Evolutionary conservation across 2,888 invertebrate species (phyloP), one percentile per base, ranked within the genome.

Genomic region (Serrognathus titanus): DNA sequence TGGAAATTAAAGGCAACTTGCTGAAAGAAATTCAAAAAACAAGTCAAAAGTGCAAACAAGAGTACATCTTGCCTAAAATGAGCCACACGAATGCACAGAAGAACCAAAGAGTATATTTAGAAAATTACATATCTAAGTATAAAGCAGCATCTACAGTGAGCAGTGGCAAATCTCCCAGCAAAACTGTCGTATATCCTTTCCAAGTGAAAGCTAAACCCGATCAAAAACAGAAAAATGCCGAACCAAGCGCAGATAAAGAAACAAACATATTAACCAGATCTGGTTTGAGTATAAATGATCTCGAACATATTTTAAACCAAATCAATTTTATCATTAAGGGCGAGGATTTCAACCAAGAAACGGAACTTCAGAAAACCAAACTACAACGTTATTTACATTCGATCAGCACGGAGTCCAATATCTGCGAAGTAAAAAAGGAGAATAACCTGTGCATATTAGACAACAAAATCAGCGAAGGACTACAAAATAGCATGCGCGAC

Each of bases 271-370:
- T 41, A 16, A 31, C 40, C 11, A 12, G 35, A 12, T 41, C 43
- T 12, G 54, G 54, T 2, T 11, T 58, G 13, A 50, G 40, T 7
- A n/a, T 35, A 2, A 47, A 50, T 10, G 53, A 58, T 36, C 12
- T 58, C 11, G 57, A 58, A 41, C 47, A 58, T n/a, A 58, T 58
- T n/a, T 37, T 58, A 16, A 58, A 53, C 13, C 53, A 58, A 47
- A 45, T 58, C 11, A 50, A 48, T 10, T 47, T 45, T 13, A 54
- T 58, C 37, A 51, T 58, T n/a, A 53, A 53, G 47, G 49, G 50
- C 2, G 53, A 50, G 2, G 50, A 46, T 13, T 20, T 53, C 9
- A 37, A 47, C 13, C 31, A 47, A 6, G 51, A 51, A 11, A 50
- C 57, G 2, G 50, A 54, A 41, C 38, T 20, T 7, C 57, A 58